Conservation (phyloP, 2,113 vertebrate species). For the Anser cygnoides region DNA sequence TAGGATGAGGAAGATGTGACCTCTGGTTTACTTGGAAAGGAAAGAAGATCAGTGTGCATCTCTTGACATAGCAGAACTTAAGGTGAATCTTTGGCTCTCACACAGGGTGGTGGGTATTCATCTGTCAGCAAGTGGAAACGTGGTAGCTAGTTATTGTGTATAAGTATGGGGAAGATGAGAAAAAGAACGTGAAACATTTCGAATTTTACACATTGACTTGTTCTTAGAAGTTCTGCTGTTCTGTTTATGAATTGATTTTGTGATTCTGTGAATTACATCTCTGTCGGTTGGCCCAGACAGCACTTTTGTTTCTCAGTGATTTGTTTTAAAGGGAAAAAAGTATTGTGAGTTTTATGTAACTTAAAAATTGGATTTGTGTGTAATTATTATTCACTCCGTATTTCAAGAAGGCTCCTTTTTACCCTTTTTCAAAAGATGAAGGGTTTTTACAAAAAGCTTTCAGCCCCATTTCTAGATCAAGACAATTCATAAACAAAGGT, state of each 20-base stretch:
- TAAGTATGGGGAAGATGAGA: not conserved
- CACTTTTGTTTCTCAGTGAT: not conserved
- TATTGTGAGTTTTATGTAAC: not conserved
- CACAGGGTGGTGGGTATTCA: not conserved
- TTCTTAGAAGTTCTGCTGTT: not conserved
- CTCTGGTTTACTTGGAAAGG: not conserved
- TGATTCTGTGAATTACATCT: not conserved
- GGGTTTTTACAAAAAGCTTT: not conserved
- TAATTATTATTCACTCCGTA: not conserved
- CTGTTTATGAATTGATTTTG: not conserved
- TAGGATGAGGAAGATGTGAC: not conserved
- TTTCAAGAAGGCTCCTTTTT: not conserved
- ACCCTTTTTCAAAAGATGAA: not conserved
- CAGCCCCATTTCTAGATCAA: not conserved
- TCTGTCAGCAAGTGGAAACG: not conserved
- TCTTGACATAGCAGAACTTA: not conserved
- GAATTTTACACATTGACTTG: not conserved
- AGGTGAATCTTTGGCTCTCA: not conserved
- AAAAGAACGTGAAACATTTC: not conserved
- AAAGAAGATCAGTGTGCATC: not conserved
- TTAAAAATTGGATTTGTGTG: not conserved
- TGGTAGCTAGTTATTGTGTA: not conserved
- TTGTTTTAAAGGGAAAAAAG: not conserved
- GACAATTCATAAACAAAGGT: constrained; percentile 27
- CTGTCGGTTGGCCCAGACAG: not conserved